Conservation (phyloP, 2,113 vertebrate genomes). For the Cyanistes caeruleus region DNA sequence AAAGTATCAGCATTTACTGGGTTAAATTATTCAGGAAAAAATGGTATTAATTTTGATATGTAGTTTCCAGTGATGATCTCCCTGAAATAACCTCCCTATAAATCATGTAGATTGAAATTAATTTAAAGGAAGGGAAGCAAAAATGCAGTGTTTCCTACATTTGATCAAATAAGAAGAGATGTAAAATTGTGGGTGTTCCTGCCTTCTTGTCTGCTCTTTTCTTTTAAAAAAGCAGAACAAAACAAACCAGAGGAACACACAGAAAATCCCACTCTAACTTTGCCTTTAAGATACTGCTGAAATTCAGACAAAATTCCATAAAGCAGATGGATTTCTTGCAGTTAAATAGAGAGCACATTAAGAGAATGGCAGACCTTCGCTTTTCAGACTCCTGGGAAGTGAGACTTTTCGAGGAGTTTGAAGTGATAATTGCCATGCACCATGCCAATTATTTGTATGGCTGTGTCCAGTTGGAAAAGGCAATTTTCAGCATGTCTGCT, state of each 20-base stretch:
- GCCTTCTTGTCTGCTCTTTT: neutral
- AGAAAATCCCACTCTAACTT: neutral
- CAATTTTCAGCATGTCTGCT: constrained; percentile 33
- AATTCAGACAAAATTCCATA: neutral
- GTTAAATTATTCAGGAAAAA: neutral
- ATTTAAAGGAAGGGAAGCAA: neutral
- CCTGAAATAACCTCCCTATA: neutral
- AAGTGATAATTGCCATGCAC: constrained; percentile 1
- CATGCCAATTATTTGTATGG: neutral
- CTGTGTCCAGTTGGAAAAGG: constrained; percentile 25
- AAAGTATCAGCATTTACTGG: neutral
- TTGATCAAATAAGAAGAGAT: neutral
- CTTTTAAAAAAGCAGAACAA: neutral
- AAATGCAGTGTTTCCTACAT: neutral
- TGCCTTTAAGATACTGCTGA: neutral
- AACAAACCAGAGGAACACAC: neutral
- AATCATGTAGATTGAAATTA: neutral
- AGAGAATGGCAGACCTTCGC: neutral
- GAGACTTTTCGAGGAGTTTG: neutral
- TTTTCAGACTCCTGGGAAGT: neutral
- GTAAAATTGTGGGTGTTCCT: neutral
- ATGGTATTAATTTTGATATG: neutral
- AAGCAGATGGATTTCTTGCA: neutral
- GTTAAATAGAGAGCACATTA: neutral
- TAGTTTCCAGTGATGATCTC: neutral